Base-by-base conservation (phyloP, 2,888 invertebrate genomes). In the Zonitis immaculata region DNA sequence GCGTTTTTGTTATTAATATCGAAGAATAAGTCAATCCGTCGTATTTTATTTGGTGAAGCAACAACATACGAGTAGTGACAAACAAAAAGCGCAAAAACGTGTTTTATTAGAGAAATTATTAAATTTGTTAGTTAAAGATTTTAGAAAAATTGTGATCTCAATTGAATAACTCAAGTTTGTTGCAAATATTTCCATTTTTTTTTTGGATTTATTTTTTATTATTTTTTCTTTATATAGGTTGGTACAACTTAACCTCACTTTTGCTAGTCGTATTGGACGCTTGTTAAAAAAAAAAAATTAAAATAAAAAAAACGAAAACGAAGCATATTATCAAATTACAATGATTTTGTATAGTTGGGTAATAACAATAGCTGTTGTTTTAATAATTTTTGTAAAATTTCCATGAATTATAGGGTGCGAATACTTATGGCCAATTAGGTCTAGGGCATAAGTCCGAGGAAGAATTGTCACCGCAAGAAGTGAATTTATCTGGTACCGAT, bases 381-480 rank as follows among this genome's bases (percentile, higher is more conserved):
- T 18, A 11, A 2, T 46, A 7, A n/a, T n/a, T 16, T 44, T 32
- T 14, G 32, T 9, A 6, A 18, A 9, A 18, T 54, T 52, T 30
- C 44, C 57, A 56, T 49, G 14, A 32, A 8, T 42, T 52, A 3
- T 72, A 91, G 91, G 91, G 91, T 67, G 89, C 91, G 52, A 91
- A 91, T 76, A 89, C 89, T 58, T 88, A 89, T 71, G 89, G 90
- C 46, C 91, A 91, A 74, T 78, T 91, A 57, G 88, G 88, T 58
- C 79, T 87, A 67, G 87, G 85, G 56, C 71, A 77, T 56, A 78
- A 79, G 61, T 84, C 81, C 61, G 91, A 91, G 69, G 83, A 88
- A 76, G 80, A 84, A 58, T 75, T 81, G 61, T 75, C 76, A 60
- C 88, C 87, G 35, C 76, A 69, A 56, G 69, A 68, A 70, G 77